Evolutionary conservation across 2,888 invertebrate species (phyloP).

Genomic region (Diabrotica balteata): DNA sequence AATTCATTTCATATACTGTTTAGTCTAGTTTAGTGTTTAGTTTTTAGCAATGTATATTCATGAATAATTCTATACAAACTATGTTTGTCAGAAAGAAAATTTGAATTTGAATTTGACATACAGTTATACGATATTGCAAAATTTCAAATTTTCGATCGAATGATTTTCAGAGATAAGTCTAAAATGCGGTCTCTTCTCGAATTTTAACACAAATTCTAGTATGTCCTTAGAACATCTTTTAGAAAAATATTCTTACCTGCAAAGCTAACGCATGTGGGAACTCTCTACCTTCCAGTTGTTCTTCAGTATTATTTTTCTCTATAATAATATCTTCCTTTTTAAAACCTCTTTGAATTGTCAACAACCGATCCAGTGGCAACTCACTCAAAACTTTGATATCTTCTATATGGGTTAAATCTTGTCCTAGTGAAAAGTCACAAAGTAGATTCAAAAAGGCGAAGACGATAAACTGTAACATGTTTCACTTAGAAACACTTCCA

Average conservation of each 20-base stretch:
- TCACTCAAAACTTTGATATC: slow-evolving; percentile 69
- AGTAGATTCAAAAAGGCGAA: neutral
- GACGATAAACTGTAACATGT: slow-evolving; percentile 14
- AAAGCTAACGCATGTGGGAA: slow-evolving; percentile 52
- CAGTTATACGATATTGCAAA: no score
- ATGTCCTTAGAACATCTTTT: no score
- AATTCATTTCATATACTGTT: no score
- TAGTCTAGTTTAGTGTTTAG: no score
- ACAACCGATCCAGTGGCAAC: slow-evolving; percentile 72
- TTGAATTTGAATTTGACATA: no score
- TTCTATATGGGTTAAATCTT: slow-evolving; percentile 50
- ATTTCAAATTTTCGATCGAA: no score
- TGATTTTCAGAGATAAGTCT: no score
- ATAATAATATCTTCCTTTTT: slow-evolving; percentile 26
- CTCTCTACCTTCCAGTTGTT: slow-evolving; percentile 23
- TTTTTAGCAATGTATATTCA: no score
- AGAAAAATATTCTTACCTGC: slow-evolving; percentile 25
- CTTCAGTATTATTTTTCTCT: slow-evolving; percentile 17
- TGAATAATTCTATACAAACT: no score
- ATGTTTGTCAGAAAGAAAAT: no score
- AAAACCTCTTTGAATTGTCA: slow-evolving; percentile 67
- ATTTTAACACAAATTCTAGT: no score
- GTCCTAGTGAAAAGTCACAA: slow-evolving; percentile 26
- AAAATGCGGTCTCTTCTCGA: no score
- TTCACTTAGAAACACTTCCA: slow-evolving; percentile 7